Conservation (phyloP, 2,888 invertebrate species). For the Panzeria rudis region DNA sequence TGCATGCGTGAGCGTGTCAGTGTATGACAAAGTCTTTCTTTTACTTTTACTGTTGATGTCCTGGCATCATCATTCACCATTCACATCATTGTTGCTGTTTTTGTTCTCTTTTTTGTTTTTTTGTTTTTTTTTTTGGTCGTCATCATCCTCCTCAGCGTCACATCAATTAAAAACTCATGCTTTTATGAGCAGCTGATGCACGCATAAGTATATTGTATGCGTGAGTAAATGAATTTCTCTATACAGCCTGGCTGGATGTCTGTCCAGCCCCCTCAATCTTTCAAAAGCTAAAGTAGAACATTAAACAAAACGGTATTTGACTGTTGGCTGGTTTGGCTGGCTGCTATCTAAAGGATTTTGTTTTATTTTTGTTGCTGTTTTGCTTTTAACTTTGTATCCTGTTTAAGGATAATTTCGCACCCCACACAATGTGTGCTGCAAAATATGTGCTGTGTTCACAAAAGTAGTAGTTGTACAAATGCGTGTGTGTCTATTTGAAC, state of each 20-base stretch:
- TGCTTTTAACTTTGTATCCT: constrained; percentile 57
- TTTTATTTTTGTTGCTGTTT: not conserved
- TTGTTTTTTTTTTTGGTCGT: not conserved
- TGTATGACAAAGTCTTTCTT: constrained; percentile 11
- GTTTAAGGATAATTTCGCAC: constrained; percentile 66
- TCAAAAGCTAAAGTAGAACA: constrained; percentile 16
- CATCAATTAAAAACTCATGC: constrained; percentile 64
- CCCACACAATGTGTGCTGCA: constrained; percentile 49
- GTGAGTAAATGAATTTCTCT: constrained; percentile 47
- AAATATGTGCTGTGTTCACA: not conserved
- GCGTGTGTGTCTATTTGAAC: constrained; percentile 40
- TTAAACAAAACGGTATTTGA: constrained; percentile 57
- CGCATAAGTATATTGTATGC: constrained; percentile 53
- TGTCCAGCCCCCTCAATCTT: constrained; percentile 45
- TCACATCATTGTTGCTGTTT: not conserved
- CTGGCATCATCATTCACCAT: constrained; percentile 43
- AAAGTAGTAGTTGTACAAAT: constrained; percentile 6
- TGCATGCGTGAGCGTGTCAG: constrained; percentile 22
- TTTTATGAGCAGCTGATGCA: constrained; percentile 70
- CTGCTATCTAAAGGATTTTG: constrained; percentile 33
- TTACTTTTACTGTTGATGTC: constrained; percentile 35
- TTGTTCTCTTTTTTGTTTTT: not conserved
- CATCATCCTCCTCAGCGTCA: constrained; percentile 53
- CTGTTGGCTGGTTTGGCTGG: not conserved
- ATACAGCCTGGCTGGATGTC: constrained; percentile 15